These are phyloP conservation scores for Scaptomyza caliginosa DNA, from an alignment of 2,888 invertebrate species.

Conservation along the genomic window DNA sequence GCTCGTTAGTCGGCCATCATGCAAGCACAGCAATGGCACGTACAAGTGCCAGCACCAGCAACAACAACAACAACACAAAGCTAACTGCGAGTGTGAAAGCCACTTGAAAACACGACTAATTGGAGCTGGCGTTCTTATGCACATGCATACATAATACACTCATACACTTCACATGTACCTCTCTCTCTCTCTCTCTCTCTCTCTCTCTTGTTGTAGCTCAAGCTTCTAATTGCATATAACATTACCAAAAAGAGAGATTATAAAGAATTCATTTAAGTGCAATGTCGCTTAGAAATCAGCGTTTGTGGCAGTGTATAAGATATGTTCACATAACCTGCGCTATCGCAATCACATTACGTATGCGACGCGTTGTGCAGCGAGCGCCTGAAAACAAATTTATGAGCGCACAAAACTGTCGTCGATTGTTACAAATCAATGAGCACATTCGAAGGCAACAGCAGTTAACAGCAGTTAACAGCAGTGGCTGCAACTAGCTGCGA, in stretches of 20 bases:
- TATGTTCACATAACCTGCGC: not conserved
- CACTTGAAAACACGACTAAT: conserved; percentile 76
- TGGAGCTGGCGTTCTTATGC: conserved; percentile 57
- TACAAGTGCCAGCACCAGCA: conserved; percentile 47
- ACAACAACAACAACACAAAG: conserved; percentile 20
- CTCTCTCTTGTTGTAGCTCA: too few species aligned
- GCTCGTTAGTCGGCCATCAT: conserved; percentile 66
- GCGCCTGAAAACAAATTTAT: conserved; percentile 53
- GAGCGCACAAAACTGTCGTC: conserved; percentile 62
- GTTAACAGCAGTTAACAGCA: conserved; percentile 7
- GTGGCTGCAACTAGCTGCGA: not conserved
- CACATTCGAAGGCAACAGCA: conserved; percentile 20
- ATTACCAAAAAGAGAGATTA: not conserved
- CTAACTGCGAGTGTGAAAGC: conserved; percentile 51
- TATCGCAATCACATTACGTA: conserved; percentile 53
- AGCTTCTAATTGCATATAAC: not conserved
- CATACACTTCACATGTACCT: not conserved
- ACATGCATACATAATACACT: conserved; percentile 6
- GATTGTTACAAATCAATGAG: conserved; percentile 54
- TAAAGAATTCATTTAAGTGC: not conserved
- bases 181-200: too few species aligned
- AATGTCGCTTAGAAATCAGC: not conserved
- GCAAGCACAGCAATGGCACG: conserved; percentile 53
- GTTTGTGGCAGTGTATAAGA: not conserved
- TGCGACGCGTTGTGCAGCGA: conserved; percentile 56